phyloP scores from a whole-genome alignment of 2,888 invertebrate genomes.

The Cataglyphis albicans region DNA sequence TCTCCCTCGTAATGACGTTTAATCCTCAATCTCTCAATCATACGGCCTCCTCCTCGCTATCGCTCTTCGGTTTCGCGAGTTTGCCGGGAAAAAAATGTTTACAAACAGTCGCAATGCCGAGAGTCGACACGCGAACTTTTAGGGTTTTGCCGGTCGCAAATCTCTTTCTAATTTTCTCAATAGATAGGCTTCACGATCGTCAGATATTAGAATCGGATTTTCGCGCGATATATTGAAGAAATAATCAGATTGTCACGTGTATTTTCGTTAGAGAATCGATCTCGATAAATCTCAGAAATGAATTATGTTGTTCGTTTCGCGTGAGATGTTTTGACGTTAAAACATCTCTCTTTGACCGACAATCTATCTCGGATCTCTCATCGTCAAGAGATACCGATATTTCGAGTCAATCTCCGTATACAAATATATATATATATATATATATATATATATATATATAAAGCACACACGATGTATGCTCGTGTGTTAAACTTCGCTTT shows the following conservation, averaged over 20 bases:
- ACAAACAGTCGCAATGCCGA: slow-evolving; percentile 28
- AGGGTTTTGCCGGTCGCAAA: neutral
- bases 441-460: neutral
- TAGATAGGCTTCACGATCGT: neutral
- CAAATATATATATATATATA: neutral
- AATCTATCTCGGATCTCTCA: slow-evolving; percentile 13
- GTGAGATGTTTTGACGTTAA: slow-evolving; percentile 28
- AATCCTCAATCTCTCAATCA: neutral
- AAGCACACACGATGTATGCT: neutral
- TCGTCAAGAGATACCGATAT: slow-evolving; percentile 24
- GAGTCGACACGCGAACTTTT: neutral
- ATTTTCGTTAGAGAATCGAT: neutral
- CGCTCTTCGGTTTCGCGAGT: neutral
- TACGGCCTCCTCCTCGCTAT: neutral
- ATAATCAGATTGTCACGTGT: neutral
- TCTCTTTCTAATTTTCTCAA: neutral
- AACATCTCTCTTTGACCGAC: neutral
- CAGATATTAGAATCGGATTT: neutral
- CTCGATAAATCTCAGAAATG: neutral
- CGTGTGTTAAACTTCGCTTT: slow-evolving; percentile 29
- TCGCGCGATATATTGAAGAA: neutral
- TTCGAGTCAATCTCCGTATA: neutral
- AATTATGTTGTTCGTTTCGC: slow-evolving; percentile 3
- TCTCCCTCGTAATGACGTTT: neutral
- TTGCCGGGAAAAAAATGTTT: slow-evolving; percentile 34